Evolutionary conservation across 1,140 invertebrate species (phyloP), one percentile per base, ranked within the genome.

Genomic region (Bombus pyrosoma): DNA sequence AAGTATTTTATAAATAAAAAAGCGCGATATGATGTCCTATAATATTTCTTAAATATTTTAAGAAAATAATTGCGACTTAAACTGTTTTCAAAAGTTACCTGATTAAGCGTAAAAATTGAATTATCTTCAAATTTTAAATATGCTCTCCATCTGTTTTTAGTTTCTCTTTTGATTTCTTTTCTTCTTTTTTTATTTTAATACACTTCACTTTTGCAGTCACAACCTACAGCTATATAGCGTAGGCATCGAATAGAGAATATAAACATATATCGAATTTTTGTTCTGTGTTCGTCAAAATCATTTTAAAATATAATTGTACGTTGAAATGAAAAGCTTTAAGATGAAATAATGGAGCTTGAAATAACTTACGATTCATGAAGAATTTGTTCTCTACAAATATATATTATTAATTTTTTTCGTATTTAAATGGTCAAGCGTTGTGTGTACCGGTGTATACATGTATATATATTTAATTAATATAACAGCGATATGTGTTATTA

Each of bases 401-500:
- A 57, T 64, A 32, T 64, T 32, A 83, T 77, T 43, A 57, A 53
- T 22, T 43, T 68, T 76, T 6, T 34, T 68, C 43, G 59, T 75
- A 76, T 68, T 83, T 83, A 83, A 77, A 83, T 83, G 64, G 43
- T 83, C 43, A 78, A 57, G 82, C 75, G 47, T 71, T 57, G 22
- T 34, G 82, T 78, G 75, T 84, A 76, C 22, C 13, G 13, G 71
- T 83, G 47, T 83, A 32, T 83, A 68, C 64, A 47, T 68, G 39
- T 66, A 47, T 80, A 57, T 85, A 85, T 79, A 79, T 85, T 85
- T 80, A 85, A 85, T 79, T 84, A 62, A 72, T 80, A 72, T 32
- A 85, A 79, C 83, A 85, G 83, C 83, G 83, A 85, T 85, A 85
- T 85, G 83, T 85, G 83, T 85, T 12, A 22, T 53, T 79, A 72